Conservation (phyloP, 2,113 vertebrate genomes). For the Sula dactylatra region DNA sequence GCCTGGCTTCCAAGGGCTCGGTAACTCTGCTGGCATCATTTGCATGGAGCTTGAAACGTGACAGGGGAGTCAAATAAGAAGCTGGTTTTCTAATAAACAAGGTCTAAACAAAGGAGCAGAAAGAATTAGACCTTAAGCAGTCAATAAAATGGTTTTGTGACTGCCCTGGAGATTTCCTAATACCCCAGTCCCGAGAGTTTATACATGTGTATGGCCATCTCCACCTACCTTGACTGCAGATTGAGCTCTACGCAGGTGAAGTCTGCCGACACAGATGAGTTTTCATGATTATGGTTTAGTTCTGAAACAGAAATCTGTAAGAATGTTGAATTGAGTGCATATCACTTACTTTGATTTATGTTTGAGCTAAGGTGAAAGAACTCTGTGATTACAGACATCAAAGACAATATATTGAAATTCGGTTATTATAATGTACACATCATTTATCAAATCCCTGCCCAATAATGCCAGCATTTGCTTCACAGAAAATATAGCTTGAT, state of each 20-base stretch:
- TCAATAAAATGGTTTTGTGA: not conserved
- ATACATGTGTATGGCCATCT: not conserved
- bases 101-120: not conserved
- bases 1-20: not conserved
- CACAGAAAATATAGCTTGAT: conserved; percentile 21
- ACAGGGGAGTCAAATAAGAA: not conserved
- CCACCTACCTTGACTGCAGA: not conserved
- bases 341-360: conserved; percentile 17
- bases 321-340: not conserved
- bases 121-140: not conserved
- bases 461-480: not conserved
- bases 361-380: not conserved
- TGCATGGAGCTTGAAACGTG: not conserved
- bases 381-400: conserved; percentile 29
- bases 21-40: not conserved
- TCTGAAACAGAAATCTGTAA: not conserved
- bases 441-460: conserved; percentile 42
- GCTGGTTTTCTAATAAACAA: not conserved
- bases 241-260: not conserved
- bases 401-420: conserved; percentile 51
- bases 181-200: not conserved
- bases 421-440: conserved; percentile 23
- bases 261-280: not conserved
- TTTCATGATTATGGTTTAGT: not conserved
- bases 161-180: not conserved